Evolutionary conservation across 2,113 vertebrate species (phyloP), one percentile per base, ranked within the genome.

Genomic region (Cyrtonyx montezumae): DNA sequence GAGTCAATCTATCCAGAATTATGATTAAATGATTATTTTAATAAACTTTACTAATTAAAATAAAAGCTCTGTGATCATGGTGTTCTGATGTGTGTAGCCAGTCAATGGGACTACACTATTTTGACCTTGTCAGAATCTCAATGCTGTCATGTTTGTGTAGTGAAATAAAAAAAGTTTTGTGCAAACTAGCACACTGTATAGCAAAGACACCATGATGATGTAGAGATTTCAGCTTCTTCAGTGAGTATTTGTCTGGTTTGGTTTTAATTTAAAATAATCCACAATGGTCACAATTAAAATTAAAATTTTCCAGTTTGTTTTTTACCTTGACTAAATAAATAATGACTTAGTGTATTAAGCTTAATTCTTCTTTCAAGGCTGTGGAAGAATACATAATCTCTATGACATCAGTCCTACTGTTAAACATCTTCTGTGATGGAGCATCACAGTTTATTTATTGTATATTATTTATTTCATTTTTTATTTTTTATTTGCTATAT

Each of bases 1-100:
- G 28, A 90, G 9, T 10, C 13, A 61, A 25, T 67, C 19, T 45
- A 63, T 87, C 32, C 25, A 51, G 63, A 69, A 67, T 84, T 46
- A 81, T 49, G 7, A 13, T 17, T 62, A 53, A 90, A 73, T 56
- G 3, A 16, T 78, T 82, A 8, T n/a, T 91, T 49, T 84, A 75
- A 14, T 45, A 36, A 86, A 94, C 45, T 89, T 87, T 25, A 2
- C 30, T 83, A 92, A 89, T 91, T 88, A 95, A 91, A 90, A 58
- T 69, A 71, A 93, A 81, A 90, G 53, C 70, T 79, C 67, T 40
- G n/a, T 74, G 40, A 81, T 84, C 66, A 63, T 32, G 22, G 12
- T 13, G 11, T 84, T 84, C 53, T 84, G 61, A 65, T 61, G 48
- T 74, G 55, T 63, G 25, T 53, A 84, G 79, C 69, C 59, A 59